Base-by-base conservation (phyloP, 1,140 invertebrate species). In the Helicoverpa zea region DNA sequence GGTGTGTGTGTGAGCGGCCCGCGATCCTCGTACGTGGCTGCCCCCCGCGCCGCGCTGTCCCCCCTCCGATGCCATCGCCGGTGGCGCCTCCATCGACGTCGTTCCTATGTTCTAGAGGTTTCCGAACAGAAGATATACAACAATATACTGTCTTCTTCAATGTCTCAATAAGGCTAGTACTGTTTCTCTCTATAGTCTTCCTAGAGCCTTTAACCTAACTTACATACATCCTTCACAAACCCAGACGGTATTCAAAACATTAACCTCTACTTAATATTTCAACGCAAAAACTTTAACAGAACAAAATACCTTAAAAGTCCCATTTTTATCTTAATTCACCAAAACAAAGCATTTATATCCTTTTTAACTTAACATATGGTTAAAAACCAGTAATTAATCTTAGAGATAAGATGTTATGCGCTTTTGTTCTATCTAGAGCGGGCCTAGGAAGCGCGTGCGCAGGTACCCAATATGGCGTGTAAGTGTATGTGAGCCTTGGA, bases 401-500 rank as follows among this genome's bases (percentile, higher is more conserved):
- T 30, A 7, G 10, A 16, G 47, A 35, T 35, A 66, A 64, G 59
- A 52, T 23, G 29, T 49, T 61, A 75, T 61, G 73, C 16, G 12
- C 43, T 77, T 77, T 77, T 77, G 75, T 77, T 63, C 47, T n/a
- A 77, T 76, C 59, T 76, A 66, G 59, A 76, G 59, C 73, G 54
- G 56, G 23, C 58, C 75, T 77, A 77, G 75, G 75, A 77, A 77
- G 61, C 49, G 47, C 66, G 49, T n/a, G 68, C 64, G 35, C 58
- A 52, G 12, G 43, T 43, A 18, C 75, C 75, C 18, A 16, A 66
- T 77, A 77, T 77, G 75, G 75, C 75, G 7, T 61, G 29, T 64
- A 63, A 51, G 18, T 54, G 43, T 49, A 51, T 72, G 13, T 54
- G 30, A 72, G 54, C 68, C 68, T 72, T 72, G 68, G 23, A 23